These are phyloP conservation scores for Caenorhabditis panamensis DNA, from an alignment of 2,888 invertebrate species.

Conservation along the genomic window DNA sequence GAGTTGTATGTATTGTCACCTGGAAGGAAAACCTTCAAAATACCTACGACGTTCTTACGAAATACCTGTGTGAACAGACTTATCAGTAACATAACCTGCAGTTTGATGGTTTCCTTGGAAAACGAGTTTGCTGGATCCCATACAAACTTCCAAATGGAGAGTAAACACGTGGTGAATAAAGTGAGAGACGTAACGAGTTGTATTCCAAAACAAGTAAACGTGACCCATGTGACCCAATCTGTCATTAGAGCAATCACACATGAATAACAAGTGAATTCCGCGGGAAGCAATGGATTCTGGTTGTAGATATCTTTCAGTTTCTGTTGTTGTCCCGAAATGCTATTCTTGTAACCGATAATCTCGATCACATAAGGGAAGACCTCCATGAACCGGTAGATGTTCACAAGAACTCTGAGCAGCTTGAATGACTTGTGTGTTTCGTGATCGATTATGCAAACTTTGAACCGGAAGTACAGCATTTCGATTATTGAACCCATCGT, in stretches of 20 bases:
- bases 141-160: background rate
- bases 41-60: background rate
- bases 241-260: background rate
- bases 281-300: background rate
- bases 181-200: background rate
- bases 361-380: background rate
- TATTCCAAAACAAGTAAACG: background rate
- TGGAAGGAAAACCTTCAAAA: background rate
- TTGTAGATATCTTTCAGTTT: background rate
- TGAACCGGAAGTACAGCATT: slow-evolving; percentile 22
- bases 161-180: background rate
- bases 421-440: background rate
- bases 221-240: background rate
- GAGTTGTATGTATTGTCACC: background rate
- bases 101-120: background rate
- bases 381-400: background rate
- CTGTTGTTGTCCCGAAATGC: background rate
- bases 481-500: slow-evolving; percentile 6
- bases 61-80: background rate
- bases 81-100: background rate
- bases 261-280: background rate
- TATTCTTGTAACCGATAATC: background rate
- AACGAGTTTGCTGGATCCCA: background rate
- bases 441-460: background rate
- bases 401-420: background rate